Percentiles rank a stretch among this genome's conserved stretches.
Evolutionary conservation across 2,113 vertebrate species (phyloP).

Genomic region (Myanophis thanlyinensis): DNA sequence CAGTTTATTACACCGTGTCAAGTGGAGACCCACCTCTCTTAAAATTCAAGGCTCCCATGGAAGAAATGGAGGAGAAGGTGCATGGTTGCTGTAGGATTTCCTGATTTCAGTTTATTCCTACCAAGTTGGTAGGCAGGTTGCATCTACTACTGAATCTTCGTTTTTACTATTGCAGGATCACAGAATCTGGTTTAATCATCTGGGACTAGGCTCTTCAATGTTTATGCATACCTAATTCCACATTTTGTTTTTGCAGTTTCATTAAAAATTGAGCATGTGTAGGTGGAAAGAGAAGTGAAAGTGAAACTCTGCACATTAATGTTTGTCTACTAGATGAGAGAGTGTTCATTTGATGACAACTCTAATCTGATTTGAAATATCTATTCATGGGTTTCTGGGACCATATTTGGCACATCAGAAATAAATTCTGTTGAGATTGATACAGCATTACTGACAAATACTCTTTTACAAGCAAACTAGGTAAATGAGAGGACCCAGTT

Average conservation of each 20-base stretch:
- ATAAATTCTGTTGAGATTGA: conserved; percentile 1
- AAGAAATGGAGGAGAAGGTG: conserved; percentile 85
- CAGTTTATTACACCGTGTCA: conserved; percentile 89
- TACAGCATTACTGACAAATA: not conserved
- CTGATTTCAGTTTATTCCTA: conserved; percentile 61
- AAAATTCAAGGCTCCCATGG: conserved; percentile 90
- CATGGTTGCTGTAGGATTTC: conserved; percentile 91
- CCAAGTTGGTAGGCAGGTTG: conserved; percentile 27
- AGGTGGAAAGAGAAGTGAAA: conserved; percentile 32
- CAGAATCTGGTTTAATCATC: conserved; percentile 20
- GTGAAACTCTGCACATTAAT: not conserved
- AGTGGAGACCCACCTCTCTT: conserved; percentile 92
- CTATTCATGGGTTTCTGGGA: conserved; percentile 41
- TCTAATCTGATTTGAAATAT: conserved; percentile 33
- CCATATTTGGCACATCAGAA: conserved; percentile 7
- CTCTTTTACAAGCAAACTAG: not conserved
- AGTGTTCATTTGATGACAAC: conserved; percentile 33
- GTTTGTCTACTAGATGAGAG: conserved; percentile 1
- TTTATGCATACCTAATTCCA: conserved; percentile 30
- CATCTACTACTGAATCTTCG: not conserved
- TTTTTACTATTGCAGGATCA: conserved; percentile 38
- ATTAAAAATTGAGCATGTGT: conserved; percentile 31
- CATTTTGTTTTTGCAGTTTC: conserved; percentile 39
- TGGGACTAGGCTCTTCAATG: not conserved
- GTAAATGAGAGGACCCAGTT: not conserved